Conservation (phyloP, 2,888 invertebrate species). For the Agrilus biguttatus region DNA sequence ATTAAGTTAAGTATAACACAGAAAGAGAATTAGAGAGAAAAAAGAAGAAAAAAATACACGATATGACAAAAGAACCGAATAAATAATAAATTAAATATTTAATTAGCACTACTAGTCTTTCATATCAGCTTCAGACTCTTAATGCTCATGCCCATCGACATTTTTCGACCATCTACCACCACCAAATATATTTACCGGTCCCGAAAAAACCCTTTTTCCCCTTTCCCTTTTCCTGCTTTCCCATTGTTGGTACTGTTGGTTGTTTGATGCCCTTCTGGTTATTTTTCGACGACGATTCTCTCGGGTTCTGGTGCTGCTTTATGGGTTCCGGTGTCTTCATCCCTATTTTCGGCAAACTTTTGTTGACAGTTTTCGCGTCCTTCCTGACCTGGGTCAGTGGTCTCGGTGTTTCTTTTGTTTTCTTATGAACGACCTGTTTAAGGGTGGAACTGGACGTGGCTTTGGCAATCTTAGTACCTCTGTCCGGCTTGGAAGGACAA, state of each 20-base stretch:
- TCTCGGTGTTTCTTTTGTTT: slow-evolving; percentile 26
- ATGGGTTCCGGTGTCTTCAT: slow-evolving; percentile 13
- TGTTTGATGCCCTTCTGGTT: slow-evolving; percentile 21
- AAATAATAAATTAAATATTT: no score
- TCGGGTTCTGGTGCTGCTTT: slow-evolving; percentile 2
- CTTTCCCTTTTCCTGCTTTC: slow-evolving; percentile 38
- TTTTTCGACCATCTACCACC: slow-evolving; percentile 43
- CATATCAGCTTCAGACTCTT: no score
- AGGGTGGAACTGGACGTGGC: slow-evolving; percentile 18
- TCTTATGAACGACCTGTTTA: slow-evolving; percentile 13
- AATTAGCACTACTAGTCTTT: no score
- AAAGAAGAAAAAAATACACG: no score
- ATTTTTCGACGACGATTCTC: slow-evolving; percentile 1
- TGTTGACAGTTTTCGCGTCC: slow-evolving; percentile 17
- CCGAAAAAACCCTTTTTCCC: slow-evolving; percentile 74
- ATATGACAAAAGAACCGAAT: no score
- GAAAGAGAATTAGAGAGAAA: no score
- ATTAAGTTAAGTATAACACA: no score
- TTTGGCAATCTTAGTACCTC: slow-evolving; percentile 23
- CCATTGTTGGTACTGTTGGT: slow-evolving; percentile 31
- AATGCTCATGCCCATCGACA: no score
- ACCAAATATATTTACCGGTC: slow-evolving; percentile 71
- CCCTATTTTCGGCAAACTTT: slow-evolving; percentile 19
- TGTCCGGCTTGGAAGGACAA: slow-evolving; percentile 72
- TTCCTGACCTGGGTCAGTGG: slow-evolving; percentile 29